Evolutionary conservation across 2,888 invertebrate species (phyloP).

Genomic region (Shargacucullia verbasci): DNA sequence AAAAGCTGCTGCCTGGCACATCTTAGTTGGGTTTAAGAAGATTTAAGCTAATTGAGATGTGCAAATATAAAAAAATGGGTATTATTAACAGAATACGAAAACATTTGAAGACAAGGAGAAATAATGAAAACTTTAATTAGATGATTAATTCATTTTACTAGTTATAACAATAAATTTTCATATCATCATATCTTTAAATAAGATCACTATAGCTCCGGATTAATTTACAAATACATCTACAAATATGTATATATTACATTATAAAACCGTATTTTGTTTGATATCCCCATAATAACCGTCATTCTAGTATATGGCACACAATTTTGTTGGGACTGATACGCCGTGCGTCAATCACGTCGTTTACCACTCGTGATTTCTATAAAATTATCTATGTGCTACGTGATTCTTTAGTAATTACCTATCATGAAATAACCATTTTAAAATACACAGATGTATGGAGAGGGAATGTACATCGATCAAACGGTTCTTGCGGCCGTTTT

Average conservation of each 20-base stretch:
- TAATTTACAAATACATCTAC: constrained; percentile 27
- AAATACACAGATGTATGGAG: constrained; percentile 57
- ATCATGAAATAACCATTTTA: constrained; percentile 61
- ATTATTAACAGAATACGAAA: no score
- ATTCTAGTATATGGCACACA: constrained; percentile 53
- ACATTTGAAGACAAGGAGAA: no score
- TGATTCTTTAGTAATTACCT: constrained; percentile 61
- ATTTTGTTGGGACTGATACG: constrained; percentile 51
- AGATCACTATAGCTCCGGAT: neutral
- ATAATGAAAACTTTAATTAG: no score
- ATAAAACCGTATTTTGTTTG: constrained; percentile 43
- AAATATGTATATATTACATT: constrained; percentile 28
- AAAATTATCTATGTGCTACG: constrained; percentile 62
- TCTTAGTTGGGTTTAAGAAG: no score
- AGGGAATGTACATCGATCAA: constrained; percentile 66
- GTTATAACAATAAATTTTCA: no score
- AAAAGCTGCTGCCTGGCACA: no score
- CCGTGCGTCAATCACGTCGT: constrained; percentile 48
- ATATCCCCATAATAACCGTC: constrained; percentile 45
- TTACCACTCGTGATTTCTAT: constrained; percentile 62
- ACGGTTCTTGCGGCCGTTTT: constrained; percentile 80
- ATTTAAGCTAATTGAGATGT: no score
- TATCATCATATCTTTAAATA: no score
- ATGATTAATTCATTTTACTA: no score
- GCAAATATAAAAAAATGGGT: no score